Conservation (phyloP, 2,113 vertebrate species). For the Sebastes schlegelii region DNA sequence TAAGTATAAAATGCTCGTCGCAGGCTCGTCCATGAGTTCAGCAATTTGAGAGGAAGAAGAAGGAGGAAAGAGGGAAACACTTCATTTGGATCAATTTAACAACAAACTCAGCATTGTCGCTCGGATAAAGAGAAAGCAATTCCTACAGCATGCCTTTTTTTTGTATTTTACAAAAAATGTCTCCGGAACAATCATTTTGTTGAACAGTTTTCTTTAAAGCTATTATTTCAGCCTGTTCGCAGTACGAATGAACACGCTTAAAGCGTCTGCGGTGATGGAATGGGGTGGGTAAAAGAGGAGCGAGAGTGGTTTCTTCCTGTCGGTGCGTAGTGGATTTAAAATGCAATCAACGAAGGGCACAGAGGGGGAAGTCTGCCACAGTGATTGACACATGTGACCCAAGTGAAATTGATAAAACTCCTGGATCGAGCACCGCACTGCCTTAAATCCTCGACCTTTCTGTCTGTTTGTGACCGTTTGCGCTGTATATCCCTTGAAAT, state of each 20-base stretch:
- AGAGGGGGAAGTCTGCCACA: conserved; percentile 13
- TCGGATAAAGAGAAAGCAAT: not conserved
- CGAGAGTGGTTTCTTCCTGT: conserved; percentile 5
- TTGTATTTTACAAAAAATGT: not conserved
- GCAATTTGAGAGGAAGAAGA: not conserved
- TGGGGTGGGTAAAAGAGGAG: not conserved
- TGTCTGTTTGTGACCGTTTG: not conserved
- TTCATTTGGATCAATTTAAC: conserved; percentile 1
- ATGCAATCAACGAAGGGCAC: not conserved
- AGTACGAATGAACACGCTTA: not conserved
- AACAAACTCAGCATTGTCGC: not conserved
- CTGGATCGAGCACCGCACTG: not conserved
- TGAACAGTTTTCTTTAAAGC: not conserved
- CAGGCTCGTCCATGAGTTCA: not conserved
- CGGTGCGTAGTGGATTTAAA: not conserved
- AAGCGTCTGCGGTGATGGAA: not conserved
- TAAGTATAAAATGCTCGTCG: not conserved
- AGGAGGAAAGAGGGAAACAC: not conserved
- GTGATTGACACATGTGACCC: conserved; percentile 27
- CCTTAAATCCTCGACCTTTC: conserved; percentile 39
- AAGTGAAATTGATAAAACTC: conserved; percentile 29
- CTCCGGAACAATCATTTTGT: not conserved
- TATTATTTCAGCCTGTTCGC: not conserved
- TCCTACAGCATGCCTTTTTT: not conserved
- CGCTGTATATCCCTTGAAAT: conserved; percentile 32